Evolutionary conservation across 2,113 vertebrate genomes (phyloP).

Genomic region (Hippocampus comes): DNA sequence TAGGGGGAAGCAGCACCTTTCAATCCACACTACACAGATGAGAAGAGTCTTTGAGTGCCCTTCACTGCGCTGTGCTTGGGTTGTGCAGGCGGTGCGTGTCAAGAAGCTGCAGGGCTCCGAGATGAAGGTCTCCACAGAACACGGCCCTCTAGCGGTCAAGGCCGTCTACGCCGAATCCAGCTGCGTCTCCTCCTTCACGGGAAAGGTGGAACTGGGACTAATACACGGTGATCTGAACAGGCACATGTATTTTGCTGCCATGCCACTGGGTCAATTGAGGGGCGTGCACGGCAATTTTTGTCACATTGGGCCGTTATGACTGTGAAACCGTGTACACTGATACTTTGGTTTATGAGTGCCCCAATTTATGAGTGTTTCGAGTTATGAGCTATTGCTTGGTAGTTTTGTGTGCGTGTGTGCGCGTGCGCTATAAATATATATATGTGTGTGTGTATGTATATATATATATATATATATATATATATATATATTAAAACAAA

Average conservation of each 20-base stretch:
- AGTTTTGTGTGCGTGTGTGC: no score
- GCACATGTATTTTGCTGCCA: not conserved
- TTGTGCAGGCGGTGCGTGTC: constrained; percentile 78
- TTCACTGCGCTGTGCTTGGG: constrained; percentile 18
- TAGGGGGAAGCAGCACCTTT: constrained; percentile 44
- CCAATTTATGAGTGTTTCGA: no score
- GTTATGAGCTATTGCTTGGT: no score
- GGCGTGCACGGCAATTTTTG: not conserved
- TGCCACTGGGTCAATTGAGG: not conserved
- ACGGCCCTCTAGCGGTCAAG: constrained; percentile 82
- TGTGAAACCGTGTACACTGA: not conserved
- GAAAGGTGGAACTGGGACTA: constrained; percentile 83
- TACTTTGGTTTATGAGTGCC: not conserved
- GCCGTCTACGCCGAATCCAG: constrained; percentile 87
- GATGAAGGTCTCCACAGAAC: constrained; percentile 84
- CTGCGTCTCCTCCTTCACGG: constrained; percentile 77
- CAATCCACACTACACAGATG: not conserved
- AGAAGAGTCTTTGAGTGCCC: not conserved
- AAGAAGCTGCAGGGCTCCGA: constrained; percentile 88
- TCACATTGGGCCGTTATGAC: no score
- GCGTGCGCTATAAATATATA: no score
- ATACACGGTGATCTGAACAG: constrained; percentile 83
- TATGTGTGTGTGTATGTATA: no score
- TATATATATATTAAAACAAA: no score
- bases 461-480: no score